These are phyloP conservation scores for Acrossocheilus fasciatus DNA, from an alignment of 2,797 vertebrate genomes.

Conservation along the genomic window DNA sequence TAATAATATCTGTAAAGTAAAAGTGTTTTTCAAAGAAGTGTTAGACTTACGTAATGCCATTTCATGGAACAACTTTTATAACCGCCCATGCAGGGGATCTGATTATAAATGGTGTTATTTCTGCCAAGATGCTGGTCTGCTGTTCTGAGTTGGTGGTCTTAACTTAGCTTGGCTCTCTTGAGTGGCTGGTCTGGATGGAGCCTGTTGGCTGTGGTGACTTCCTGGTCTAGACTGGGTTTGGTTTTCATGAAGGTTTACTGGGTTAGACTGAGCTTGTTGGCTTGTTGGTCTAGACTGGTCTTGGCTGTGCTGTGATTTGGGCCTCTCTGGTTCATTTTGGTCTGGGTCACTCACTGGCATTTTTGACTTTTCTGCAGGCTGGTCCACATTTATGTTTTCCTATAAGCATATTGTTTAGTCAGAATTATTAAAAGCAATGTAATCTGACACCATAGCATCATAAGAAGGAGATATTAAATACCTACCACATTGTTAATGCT, in stretches of 20 bases:
- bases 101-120: slow-evolving; percentile 7
- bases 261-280: slow-evolving; percentile 18
- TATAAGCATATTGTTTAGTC: slow-evolving; percentile 20
- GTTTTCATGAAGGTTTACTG: slow-evolving; percentile 36
- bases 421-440: neutral
- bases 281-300: slow-evolving; percentile 12
- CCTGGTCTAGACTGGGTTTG: slow-evolving; percentile 31
- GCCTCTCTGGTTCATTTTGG: slow-evolving; percentile 23
- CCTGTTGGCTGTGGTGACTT: slow-evolving; percentile 12
- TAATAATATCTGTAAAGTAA: slow-evolving; percentile 24
- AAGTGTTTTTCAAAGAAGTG: slow-evolving; percentile 26
- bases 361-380: neutral
- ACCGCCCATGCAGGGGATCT: neutral
- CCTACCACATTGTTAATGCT: slow-evolving; percentile 24
- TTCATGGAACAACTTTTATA: slow-evolving; percentile 2
- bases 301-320: slow-evolving; percentile 25
- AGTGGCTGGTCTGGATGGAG: slow-evolving; percentile 23
- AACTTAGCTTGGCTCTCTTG: slow-evolving; percentile 1
- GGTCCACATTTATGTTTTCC: slow-evolving; percentile 17
- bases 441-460: neutral
- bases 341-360: neutral
- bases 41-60: slow-evolving; percentile 1
- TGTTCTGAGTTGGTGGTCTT: slow-evolving; percentile 20
- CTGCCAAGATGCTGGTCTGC: slow-evolving; percentile 30
- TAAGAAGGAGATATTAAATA: slow-evolving; percentile 13